These are phyloP conservation scores for Microcaecilia unicolor DNA, from an alignment of 2,797 vertebrate genomes.

Conservation along the genomic window DNA sequence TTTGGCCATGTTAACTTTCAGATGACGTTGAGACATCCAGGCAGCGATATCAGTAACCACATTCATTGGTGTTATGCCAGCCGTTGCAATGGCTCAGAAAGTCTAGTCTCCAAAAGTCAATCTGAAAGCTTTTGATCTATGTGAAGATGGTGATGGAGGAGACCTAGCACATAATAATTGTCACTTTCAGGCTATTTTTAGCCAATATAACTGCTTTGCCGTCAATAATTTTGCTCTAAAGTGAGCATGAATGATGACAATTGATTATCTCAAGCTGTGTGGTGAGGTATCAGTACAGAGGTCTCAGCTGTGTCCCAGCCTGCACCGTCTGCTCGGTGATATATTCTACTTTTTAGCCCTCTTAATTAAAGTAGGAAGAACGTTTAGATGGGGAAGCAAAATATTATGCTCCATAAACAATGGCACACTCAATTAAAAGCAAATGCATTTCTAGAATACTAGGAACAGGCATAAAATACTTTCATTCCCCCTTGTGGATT, in stretches of 20 bases:
- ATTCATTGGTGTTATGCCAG: no score
- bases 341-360: slow-evolving; percentile 12
- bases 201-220: background rate
- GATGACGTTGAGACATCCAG: no score
- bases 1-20: no score
- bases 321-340: slow-evolving; percentile 11
- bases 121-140: no score
- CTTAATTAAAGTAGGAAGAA: slow-evolving; percentile 21
- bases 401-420: slow-evolving; percentile 23
- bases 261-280: slow-evolving; percentile 17
- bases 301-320: slow-evolving; percentile 27
- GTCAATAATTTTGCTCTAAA: slow-evolving; percentile 4
- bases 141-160: background rate
- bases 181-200: slow-evolving; percentile 2
- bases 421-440: slow-evolving; percentile 9
- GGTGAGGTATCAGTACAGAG: background rate
- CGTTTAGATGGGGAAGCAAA: slow-evolving; percentile 10
- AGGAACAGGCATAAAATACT: slow-evolving; percentile 18
- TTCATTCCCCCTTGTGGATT: slow-evolving; percentile 10
- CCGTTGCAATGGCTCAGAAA: no score
- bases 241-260: slow-evolving; percentile 20
- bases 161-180: background rate
- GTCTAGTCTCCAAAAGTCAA: no score
- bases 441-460: background rate
- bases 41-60: no score